A percentile compares a stretch with the other conserved stretches of the same genome.
These are phyloP conservation scores for Drosophila persimilis DNA, from an alignment of 1,140 invertebrate genomes.

Conservation along the genomic window DNA sequence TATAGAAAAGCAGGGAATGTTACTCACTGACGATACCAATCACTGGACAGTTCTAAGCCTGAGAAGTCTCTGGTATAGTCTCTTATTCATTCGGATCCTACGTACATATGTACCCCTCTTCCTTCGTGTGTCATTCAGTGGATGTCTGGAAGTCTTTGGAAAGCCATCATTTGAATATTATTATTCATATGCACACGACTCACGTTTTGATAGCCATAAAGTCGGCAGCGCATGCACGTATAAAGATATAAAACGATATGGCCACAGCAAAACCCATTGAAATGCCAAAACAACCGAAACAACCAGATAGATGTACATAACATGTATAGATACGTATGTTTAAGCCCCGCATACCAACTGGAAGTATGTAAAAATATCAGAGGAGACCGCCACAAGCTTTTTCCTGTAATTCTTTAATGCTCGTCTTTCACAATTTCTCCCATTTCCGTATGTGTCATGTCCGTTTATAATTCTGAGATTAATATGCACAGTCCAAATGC, in stretches of 20 bases:
- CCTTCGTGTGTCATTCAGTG: slow-evolving; percentile 1
- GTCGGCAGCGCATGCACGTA: slow-evolving; percentile 45
- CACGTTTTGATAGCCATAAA: slow-evolving; percentile 68
- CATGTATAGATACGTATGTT: not conserved
- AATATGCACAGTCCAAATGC: slow-evolving; percentile 58
- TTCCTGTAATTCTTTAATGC: slow-evolving; percentile 5
- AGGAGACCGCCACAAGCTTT: slow-evolving; percentile 20
- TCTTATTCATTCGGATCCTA: slow-evolving; percentile 13
- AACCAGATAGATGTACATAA: slow-evolving; percentile 3
- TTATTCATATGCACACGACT: slow-evolving; percentile 69
- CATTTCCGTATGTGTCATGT: slow-evolving; percentile 44
- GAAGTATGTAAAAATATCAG: slow-evolving; percentile 6
- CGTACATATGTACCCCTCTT: not conserved
- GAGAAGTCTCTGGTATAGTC: slow-evolving; percentile 5
- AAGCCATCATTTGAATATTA: slow-evolving; percentile 71
- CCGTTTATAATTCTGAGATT: slow-evolving; percentile 50
- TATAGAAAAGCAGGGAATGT: slow-evolving; percentile 42
- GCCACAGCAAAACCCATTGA: slow-evolving; percentile 37
- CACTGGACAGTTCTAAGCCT: not conserved
- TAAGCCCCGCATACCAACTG: slow-evolving; percentile 15
- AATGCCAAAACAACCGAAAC: slow-evolving; percentile 42
- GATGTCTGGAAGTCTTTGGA: slow-evolving; percentile 17
- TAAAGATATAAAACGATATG: slow-evolving; percentile 54
- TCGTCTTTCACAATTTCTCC: slow-evolving; percentile 37
- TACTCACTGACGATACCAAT: slow-evolving; percentile 24